Evolutionary conservation across 2,797 vertebrate genomes (phyloP).

Genomic region (Pelodytes ibericus): DNA sequence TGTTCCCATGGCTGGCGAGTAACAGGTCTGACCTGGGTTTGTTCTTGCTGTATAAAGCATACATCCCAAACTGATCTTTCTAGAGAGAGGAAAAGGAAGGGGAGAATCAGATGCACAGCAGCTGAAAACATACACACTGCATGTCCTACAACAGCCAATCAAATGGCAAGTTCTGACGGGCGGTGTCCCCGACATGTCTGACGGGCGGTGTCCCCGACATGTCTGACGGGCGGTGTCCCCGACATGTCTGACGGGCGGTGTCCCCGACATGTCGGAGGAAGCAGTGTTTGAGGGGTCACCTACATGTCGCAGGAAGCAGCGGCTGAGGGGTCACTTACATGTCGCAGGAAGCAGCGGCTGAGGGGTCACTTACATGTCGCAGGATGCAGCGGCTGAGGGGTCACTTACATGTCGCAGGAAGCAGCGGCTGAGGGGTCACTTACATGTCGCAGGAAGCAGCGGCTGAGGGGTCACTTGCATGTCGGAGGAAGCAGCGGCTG

Average conservation of each 20-base stretch:
- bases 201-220: neutral
- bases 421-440: neutral
- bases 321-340: neutral
- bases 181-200: neutral
- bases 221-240: neutral
- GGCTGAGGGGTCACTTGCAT: slow-evolving; percentile 72
- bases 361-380: neutral
- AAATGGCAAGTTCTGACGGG: neutral
- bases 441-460: neutral
- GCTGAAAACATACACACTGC: neutral
- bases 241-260: neutral
- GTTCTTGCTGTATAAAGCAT: slow-evolving; percentile 95
- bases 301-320: neutral
- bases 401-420: neutral
- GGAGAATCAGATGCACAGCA: neutral
- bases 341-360: too few species aligned
- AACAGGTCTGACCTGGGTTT: slow-evolving; percentile 90
- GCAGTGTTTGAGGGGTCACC: neutral
- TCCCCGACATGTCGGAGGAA: neutral
- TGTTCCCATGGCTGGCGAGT: slow-evolving; percentile 84
- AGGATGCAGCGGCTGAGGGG: too few species aligned
- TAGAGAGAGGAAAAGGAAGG: slow-evolving; percentile 60
- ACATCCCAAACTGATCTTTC: slow-evolving; percentile 93
- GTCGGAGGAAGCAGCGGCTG: slow-evolving; percentile 89
- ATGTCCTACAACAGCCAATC: too few species aligned